Conservation (phyloP, 2,888 invertebrate genomes). For the Erannis defoliaria region DNA sequence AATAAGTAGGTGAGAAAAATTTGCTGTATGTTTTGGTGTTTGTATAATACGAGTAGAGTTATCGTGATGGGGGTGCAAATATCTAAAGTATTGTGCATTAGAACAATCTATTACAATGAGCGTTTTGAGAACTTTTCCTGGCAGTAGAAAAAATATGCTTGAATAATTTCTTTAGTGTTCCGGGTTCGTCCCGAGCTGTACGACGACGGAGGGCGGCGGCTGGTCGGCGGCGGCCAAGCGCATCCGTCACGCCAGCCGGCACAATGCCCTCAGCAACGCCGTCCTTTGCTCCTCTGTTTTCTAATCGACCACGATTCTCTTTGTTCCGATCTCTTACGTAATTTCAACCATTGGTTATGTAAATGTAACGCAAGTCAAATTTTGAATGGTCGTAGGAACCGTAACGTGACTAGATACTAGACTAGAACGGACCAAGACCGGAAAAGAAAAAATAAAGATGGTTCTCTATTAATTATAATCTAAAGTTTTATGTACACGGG, state of each 20-base stretch:
- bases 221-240: constrained; percentile 67
- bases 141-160: not conserved
- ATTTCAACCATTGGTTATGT: constrained; percentile 13
- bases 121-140: not conserved
- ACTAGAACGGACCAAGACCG: not conserved
- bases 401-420: not conserved
- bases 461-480: too few relatives aligned
- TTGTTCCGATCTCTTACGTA: constrained; percentile 33
- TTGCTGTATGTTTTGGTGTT: too few relatives aligned
- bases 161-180: constrained; percentile 45
- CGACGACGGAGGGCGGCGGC: constrained; percentile 50
- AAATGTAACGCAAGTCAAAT: constrained; percentile 20
- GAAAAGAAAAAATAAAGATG: not conserved
- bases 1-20: too few relatives aligned
- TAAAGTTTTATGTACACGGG: not conserved
- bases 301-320: constrained; percentile 46
- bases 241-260: constrained; percentile 74
- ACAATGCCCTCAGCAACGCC: constrained; percentile 66
- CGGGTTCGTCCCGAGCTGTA: constrained; percentile 50
- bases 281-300: constrained; percentile 56
- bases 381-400: constrained; percentile 2
- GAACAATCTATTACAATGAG: too few relatives aligned
- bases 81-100: too few relatives aligned
- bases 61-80: too few relatives aligned
- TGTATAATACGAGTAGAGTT: too few relatives aligned